These are phyloP conservation scores for Athalia circularis DNA, from an alignment of 2,888 invertebrate genomes.

Conservation along the genomic window DNA sequence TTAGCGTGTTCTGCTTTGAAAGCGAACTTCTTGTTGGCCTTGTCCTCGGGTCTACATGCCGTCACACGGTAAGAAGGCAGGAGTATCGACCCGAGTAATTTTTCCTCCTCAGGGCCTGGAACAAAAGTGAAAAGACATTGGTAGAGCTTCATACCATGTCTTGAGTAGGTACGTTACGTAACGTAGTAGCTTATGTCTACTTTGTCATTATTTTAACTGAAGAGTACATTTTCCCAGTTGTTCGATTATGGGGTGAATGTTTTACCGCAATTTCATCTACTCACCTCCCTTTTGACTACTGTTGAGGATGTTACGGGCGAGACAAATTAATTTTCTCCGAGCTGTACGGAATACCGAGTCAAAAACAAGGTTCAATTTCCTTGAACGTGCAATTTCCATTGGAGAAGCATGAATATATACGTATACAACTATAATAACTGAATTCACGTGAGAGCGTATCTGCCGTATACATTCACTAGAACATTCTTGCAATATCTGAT, in stretches of 20 bases:
- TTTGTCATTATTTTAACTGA: neutral
- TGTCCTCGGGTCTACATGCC: conserved; percentile 87
- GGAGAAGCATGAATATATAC: no score
- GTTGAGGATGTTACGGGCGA: no score
- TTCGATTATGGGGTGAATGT: neutral
- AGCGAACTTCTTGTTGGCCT: conserved; percentile 90
- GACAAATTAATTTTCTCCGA: no score
- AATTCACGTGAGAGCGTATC: neutral
- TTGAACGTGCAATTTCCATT: no score
- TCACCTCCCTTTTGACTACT: no score
- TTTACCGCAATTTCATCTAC: no score
- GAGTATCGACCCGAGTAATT: conserved; percentile 90
- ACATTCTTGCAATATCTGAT: conserved; percentile 9
- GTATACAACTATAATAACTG: neutral
- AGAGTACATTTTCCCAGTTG: no score
- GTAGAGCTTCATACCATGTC: no score
- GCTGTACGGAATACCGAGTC: no score
- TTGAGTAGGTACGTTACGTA: neutral
- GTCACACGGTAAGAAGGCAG: conserved; percentile 94
- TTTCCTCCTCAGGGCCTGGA: conserved; percentile 90
- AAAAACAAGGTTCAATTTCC: no score
- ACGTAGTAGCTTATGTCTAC: neutral
- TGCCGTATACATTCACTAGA: neutral
- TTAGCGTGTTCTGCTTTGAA: conserved; percentile 96
- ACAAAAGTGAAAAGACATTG: conserved; percentile 47